A percentile compares a stretch with the other conserved stretches of the same genome.
phyloP scores from a whole-genome alignment of 2,113 vertebrate species.

The Oncorhynchus gorbuscha region DNA sequence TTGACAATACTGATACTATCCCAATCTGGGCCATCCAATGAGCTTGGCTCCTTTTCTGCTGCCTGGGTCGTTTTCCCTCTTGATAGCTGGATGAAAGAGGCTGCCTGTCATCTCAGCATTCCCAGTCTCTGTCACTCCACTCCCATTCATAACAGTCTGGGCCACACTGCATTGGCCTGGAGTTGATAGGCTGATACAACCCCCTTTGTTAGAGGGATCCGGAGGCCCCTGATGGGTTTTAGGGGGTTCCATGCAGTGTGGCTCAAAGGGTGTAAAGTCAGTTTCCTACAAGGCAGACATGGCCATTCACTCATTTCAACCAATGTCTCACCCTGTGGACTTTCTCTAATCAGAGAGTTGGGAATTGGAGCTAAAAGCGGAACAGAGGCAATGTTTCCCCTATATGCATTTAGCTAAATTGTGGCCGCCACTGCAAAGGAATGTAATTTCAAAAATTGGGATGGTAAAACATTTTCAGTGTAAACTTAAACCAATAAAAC shows the following conservation, averaged over 20 bases:
- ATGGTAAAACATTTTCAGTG: too few relatives aligned
- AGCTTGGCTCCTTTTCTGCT: not conserved
- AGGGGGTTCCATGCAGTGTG: not conserved
- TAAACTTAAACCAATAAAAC: too few relatives aligned
- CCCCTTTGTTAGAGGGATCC: not conserved
- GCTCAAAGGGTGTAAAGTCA: not conserved
- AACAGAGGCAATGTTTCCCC: constrained; percentile 29
- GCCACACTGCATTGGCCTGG: not conserved
- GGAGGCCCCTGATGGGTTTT: not conserved
- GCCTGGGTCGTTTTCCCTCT: not conserved
- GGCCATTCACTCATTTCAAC: not conserved
- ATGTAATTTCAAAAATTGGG: too few relatives aligned
- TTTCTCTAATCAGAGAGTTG: not conserved
- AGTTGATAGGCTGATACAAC: not conserved
- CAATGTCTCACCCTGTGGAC: not conserved
- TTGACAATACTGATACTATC: constrained; percentile 21
- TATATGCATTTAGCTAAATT: too few relatives aligned
- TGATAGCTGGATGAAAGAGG: not conserved
- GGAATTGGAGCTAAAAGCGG: not conserved
- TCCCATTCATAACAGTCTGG: constrained; percentile 3
- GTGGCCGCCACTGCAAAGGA: too few relatives aligned
- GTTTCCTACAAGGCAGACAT: not conserved
- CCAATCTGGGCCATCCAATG: constrained; percentile 28
- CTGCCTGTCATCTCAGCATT: constrained; percentile 16
- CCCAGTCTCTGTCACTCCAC: not conserved